A percentile compares a stretch with the other conserved stretches of the same genome.
Evolutionary conservation across 1,140 invertebrate genomes (phyloP).

Genomic region (Zelostemma sp.): DNA sequence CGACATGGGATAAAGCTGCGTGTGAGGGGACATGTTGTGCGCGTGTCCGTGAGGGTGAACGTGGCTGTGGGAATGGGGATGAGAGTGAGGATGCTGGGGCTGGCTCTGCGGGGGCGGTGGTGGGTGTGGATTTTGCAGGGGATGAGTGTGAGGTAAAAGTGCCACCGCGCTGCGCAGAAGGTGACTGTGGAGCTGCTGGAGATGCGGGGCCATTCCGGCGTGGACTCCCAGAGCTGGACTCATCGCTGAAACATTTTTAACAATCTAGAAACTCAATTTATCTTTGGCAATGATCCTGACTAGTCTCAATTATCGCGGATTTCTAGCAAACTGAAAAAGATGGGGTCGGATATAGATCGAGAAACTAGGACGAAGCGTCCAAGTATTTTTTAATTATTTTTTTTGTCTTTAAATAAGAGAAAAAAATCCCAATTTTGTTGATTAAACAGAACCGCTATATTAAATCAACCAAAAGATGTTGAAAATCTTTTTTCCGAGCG

Average conservation of each 20-base stretch:
- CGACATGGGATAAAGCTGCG: slow-evolving; percentile 63
- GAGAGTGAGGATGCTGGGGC: slow-evolving; percentile 47
- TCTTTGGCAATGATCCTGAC: too few species aligned
- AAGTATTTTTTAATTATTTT: too few species aligned
- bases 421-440: too few species aligned
- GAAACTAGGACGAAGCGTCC: too few species aligned
- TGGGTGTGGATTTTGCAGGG: slow-evolving; percentile 66
- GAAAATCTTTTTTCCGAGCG: too few species aligned
- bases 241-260: slow-evolving; percentile 63
- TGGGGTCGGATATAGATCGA: too few species aligned
- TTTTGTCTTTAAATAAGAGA: too few species aligned
- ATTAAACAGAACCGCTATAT: too few species aligned
- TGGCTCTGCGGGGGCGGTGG: slow-evolving; percentile 69
- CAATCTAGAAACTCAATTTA: not conserved
- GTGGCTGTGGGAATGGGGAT: slow-evolving; percentile 39
- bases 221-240: slow-evolving; percentile 79
- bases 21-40: slow-evolving; percentile 35
- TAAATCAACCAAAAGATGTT: too few species aligned
- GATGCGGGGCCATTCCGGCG: slow-evolving; percentile 76
- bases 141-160: slow-evolving; percentile 69
- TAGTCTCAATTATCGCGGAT: too few species aligned
- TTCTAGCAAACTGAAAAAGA: too few species aligned
- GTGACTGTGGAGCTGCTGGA: slow-evolving; percentile 84
- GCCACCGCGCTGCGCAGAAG: slow-evolving; percentile 75
- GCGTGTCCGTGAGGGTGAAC: slow-evolving; percentile 34